A percentile compares a stretch with the other conserved stretches of the same genome.
Evolutionary conservation across 1,140 invertebrate genomes (phyloP).

Genomic region (Hetaerina americana): DNA sequence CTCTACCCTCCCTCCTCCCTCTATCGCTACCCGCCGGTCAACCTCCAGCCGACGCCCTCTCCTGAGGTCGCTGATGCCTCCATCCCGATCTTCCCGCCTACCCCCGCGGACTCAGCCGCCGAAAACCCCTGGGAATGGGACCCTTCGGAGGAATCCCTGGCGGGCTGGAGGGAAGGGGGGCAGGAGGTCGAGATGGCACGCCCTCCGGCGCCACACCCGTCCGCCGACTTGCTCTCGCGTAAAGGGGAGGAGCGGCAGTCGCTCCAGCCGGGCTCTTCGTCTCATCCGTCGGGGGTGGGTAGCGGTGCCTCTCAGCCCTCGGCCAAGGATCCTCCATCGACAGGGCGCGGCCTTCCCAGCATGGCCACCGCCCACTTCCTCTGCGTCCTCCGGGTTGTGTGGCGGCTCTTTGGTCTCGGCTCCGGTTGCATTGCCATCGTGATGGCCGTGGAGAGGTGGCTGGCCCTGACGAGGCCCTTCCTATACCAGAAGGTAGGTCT

Average conservation of each 20-base stretch:
- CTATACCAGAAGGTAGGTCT: conserved; percentile 70
- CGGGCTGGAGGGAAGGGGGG: neutral
- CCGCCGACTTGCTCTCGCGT: neutral
- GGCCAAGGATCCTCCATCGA: neutral
- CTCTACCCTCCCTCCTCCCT: conserved; percentile 28
- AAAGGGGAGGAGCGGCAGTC: neutral
- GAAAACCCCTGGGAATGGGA: too few species aligned
- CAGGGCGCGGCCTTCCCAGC: neutral
- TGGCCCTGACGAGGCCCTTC: conserved; percentile 74
- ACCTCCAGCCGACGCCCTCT: neutral
- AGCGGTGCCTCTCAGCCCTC: too few species aligned
- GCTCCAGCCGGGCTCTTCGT: neutral
- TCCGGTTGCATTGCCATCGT: conserved; percentile 75
- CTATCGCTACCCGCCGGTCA: neutral
- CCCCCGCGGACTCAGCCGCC: conserved; percentile 29
- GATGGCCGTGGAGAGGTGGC: conserved; percentile 74
- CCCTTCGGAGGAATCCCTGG: neutral
- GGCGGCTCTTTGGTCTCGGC: conserved; percentile 68
- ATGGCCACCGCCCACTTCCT: conserved; percentile 15
- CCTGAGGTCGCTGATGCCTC: neutral
- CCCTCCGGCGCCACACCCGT: neutral
- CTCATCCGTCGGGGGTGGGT: too few species aligned
- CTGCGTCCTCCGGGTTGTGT: conserved; percentile 56
- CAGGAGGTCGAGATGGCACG: neutral
- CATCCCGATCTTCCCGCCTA: conserved; percentile 19